A percentile compares a stretch with the other conserved stretches of the same genome.
These are phyloP conservation scores for Emys orbicularis DNA, from an alignment of 2,797 vertebrate species.

Conservation along the genomic window DNA sequence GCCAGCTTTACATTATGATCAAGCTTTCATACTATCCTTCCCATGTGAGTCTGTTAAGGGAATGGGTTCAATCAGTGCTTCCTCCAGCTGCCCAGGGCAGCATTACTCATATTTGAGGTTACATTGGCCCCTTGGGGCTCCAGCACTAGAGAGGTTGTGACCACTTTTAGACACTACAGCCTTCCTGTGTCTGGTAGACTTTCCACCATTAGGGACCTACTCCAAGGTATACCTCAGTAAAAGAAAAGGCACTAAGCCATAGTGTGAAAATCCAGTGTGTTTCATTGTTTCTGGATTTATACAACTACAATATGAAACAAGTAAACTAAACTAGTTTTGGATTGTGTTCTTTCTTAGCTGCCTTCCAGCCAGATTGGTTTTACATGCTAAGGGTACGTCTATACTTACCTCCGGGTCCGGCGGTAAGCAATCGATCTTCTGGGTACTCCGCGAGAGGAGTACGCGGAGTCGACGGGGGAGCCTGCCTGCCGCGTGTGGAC, in stretches of 20 bases:
- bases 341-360: neutral
- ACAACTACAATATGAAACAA: neutral
- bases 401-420: no score
- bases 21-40: neutral
- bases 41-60: neutral
- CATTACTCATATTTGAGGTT: neutral
- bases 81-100: neutral
- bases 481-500: no score
- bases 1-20: neutral
- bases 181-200: neutral
- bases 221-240: neutral
- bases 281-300: neutral
- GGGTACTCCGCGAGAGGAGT: no score
- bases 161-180: neutral
- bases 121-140: neutral
- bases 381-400: neutral
- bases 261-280: neutral
- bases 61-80: neutral
- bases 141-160: neutral
- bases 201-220: neutral
- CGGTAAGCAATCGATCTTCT: no score
- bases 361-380: neutral
- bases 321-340: neutral
- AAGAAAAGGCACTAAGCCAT: neutral
- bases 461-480: no score